Conservation (phyloP, 2,888 invertebrate species). For the Lithophane semibrunnea region DNA sequence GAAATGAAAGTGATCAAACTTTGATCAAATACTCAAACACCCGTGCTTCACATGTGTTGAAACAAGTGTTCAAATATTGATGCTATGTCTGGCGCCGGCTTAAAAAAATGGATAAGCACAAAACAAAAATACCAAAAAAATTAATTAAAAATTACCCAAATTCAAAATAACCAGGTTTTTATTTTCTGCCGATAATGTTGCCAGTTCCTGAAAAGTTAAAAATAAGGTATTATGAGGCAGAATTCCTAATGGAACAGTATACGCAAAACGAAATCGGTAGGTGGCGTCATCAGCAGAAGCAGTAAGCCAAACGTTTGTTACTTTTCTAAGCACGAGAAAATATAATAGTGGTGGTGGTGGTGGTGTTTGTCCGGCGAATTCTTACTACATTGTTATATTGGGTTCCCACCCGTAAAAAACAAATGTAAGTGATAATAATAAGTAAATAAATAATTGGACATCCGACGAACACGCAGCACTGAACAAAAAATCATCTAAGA, state of each 20-base stretch:
- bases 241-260: not conserved
- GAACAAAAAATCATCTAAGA: not conserved
- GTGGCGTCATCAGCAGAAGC: not conserved
- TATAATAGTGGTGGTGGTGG: too few relatives aligned
- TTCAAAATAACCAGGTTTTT: conserved; percentile 93
- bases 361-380: not conserved
- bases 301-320: not conserved
- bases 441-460: not conserved
- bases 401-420: not conserved
- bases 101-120: not conserved
- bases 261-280: not conserved
- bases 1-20: too few relatives aligned
- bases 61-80: too few relatives aligned
- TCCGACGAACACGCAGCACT: not conserved
- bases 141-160: conserved; percentile 91
- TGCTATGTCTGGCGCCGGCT: too few relatives aligned
- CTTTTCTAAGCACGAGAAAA: not conserved
- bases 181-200: conserved; percentile 90
- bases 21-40: too few relatives aligned
- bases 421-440: not conserved
- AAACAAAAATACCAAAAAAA: not conserved
- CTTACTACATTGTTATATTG: not conserved
- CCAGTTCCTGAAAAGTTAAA: conserved; percentile 91
- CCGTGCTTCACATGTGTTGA: too few relatives aligned
- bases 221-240: not conserved